A percentile compares a stretch with the other conserved stretches of the same genome.
Evolutionary conservation across 2,797 vertebrate genomes (phyloP).

Genomic region (Dendrocincla fuliginosa): DNA sequence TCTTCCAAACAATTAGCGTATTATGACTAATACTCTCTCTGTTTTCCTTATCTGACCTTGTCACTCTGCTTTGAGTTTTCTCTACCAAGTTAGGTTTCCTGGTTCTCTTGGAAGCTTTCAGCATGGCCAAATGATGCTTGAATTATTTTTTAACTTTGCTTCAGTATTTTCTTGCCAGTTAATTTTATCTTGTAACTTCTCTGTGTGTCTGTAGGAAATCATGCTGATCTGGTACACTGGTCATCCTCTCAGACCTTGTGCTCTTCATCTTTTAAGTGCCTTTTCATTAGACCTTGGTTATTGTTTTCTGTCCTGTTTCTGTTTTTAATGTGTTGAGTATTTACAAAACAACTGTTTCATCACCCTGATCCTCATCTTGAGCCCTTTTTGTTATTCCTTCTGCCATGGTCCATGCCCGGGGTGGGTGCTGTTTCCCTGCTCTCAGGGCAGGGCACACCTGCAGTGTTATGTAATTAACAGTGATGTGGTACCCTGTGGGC

Average conservation of each 20-base stretch:
- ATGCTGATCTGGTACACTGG: neutral
- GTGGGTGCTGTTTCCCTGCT: neutral
- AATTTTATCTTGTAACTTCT: neutral
- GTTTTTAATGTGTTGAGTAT: neutral
- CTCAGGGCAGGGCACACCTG: constrained; percentile 1
- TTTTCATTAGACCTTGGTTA: neutral
- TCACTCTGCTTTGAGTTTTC: neutral
- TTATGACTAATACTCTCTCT: neutral
- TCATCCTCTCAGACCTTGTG: neutral
- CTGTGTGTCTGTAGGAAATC: neutral
- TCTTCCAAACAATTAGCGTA: neutral
- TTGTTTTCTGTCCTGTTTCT: neutral
- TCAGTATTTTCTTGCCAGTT: neutral
- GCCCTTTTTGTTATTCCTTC: neutral
- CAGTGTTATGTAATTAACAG: constrained; percentile 33
- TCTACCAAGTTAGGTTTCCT: neutral
- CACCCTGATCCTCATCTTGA: neutral
- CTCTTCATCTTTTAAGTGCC: neutral
- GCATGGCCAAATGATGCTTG: neutral
- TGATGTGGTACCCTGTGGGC: neutral
- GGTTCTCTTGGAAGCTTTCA: neutral
- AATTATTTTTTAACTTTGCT: neutral
- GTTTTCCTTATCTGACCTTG: constrained; percentile 7
- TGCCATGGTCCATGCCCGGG: neutral
- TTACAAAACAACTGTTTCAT: neutral